These are phyloP conservation scores for Habroteleia sp. DNA, from an alignment of 2,888 invertebrate species.

Conservation along the genomic window DNA sequence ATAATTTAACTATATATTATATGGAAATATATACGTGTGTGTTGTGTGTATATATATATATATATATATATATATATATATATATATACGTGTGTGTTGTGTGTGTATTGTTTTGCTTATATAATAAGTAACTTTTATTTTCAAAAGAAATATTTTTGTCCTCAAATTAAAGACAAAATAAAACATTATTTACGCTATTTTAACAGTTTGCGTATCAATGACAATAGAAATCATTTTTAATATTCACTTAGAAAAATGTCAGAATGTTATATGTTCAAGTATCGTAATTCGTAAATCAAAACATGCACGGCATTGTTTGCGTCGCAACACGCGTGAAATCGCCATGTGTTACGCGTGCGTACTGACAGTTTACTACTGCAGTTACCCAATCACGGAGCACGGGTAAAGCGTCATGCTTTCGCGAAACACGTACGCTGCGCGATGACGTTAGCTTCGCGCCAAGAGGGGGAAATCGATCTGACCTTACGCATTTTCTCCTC, in stretches of 20 bases:
- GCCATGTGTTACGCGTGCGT: slow-evolving; percentile 56
- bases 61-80: too few relatives aligned
- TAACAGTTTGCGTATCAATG: too few relatives aligned
- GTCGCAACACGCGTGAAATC: slow-evolving; percentile 49
- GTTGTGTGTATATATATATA: too few relatives aligned
- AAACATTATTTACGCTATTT: too few relatives aligned
- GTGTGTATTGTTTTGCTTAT: too few relatives aligned
- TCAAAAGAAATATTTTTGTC: too few relatives aligned
- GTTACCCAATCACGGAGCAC: slow-evolving; percentile 31
- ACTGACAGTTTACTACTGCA: slow-evolving; percentile 26
- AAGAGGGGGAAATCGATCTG: slow-evolving; percentile 56
- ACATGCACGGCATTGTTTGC: slow-evolving; percentile 28
- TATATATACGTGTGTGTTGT: too few relatives aligned
- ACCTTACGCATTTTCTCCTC: slow-evolving; percentile 75
- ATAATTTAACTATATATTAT: too few relatives aligned
- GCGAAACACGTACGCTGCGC: slow-evolving; percentile 49
- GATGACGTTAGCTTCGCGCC: slow-evolving; percentile 37
- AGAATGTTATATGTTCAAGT: neutral
- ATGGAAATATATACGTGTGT: too few relatives aligned
- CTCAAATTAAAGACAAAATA: too few relatives aligned
- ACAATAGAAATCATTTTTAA: too few relatives aligned
- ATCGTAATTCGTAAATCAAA: slow-evolving; percentile 21
- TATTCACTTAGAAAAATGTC: neutral
- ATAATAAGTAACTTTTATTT: too few relatives aligned
- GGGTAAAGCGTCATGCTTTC: slow-evolving; percentile 52